Percentiles rank a stretch among this genome's conserved stretches.
These are phyloP conservation scores for Gadus chalcogrammus DNA, from an alignment of 2,113 vertebrate genomes.

Conservation along the genomic window DNA sequence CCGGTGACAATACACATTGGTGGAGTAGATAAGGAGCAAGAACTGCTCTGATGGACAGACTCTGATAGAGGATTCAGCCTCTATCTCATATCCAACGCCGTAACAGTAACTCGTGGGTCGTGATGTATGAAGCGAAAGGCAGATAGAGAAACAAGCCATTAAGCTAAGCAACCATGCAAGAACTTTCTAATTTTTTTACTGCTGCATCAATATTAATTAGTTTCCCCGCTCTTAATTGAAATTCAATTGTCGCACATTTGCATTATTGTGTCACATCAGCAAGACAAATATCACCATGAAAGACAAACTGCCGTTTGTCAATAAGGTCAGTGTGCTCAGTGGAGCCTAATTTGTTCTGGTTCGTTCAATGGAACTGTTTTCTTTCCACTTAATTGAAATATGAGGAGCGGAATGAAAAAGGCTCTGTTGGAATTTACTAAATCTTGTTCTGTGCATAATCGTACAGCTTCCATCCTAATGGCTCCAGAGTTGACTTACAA, in stretches of 20 bases:
- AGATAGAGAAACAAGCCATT: constrained; percentile 15
- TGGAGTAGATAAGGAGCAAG: constrained; percentile 1
- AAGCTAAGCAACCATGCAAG: constrained; percentile 31
- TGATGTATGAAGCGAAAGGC: constrained; percentile 24
- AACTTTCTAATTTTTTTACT: constrained; percentile 35
- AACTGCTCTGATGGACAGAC: neutral
- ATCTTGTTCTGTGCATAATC: neutral
- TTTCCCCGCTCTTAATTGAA: constrained; percentile 38
- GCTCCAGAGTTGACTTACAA: constrained; percentile 71
- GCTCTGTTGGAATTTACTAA: no score
- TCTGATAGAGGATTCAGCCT: constrained; percentile 4
- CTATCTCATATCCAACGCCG: neutral
- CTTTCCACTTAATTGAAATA: neutral
- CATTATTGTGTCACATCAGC: constrained; percentile 17
- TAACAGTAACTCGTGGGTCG: constrained; percentile 9
- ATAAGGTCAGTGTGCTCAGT: neutral
- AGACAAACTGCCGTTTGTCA: neutral
- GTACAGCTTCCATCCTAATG: neutral
- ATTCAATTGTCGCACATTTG: constrained; percentile 38
- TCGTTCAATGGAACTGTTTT: neutral
- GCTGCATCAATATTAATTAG: constrained; percentile 25
- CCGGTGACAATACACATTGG: neutral
- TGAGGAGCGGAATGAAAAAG: neutral
- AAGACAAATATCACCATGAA: constrained; percentile 27
- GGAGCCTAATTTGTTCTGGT: neutral